Base-by-base conservation (phyloP, 1,140 invertebrate genomes). In the Parapsyche elsis region DNA sequence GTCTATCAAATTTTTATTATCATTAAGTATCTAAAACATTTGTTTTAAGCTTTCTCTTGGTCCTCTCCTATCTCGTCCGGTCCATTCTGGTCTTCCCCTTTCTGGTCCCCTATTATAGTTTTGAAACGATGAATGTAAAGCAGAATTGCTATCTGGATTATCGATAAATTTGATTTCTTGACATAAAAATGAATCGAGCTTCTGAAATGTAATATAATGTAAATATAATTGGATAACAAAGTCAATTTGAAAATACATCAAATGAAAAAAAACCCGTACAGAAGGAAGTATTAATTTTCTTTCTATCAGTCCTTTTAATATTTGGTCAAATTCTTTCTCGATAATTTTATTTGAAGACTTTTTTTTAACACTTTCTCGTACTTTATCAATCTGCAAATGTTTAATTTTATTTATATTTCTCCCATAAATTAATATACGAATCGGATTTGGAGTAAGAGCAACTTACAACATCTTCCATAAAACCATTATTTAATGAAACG, bases 401-500 rank as follows among this genome's bases (percentile, higher is more conserved):
- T n/a, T n/a, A n/a, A n/a, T n/a, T n/a, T n/a, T 59, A 38, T 46
- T 0, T 46, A 14, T 19, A 14, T 14, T 14, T 26, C 16, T 19
- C 16, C 38, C 38, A 19, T 73, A 23, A 73, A 73, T 38, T n/a
- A n/a, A n/a, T n/a, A n/a, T n/a, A n/a, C n/a, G n/a, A n/a, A n/a
- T n/a, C n/a, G n/a, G n/a, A n/a, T n/a, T n/a, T n/a, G n/a, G n/a
- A n/a, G n/a, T n/a, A n/a, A n/a, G n/a, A n/a, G n/a, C n/a, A n/a
- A 71, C 67, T 71, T 78, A 78, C 77, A 49, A 71, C 38, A 71
- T 89, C 88, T 73, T 84, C 81, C 70, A 87, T 87, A 83, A 91
- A 92, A 7, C 88, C 90, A 76, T 90, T 88, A 84, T 90, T 91
- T 1, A 57, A 83, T 57, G 84, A 83, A n/a, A 85, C 83, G 1